phyloP scores from a whole-genome alignment of 2,888 invertebrate genomes.

The Alcis repandata region DNA sequence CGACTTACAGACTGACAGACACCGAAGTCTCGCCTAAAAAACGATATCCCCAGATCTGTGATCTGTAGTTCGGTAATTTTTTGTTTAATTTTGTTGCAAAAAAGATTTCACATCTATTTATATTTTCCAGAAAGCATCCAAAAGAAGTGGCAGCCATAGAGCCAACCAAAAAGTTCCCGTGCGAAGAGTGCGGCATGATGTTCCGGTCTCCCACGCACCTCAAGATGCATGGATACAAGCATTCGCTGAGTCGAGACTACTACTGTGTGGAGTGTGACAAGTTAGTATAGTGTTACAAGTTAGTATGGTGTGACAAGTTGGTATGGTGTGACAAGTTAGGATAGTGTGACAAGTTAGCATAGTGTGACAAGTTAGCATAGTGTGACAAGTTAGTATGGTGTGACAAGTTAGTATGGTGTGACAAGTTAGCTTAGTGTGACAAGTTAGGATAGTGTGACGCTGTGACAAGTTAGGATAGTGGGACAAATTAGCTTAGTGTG shows the following conservation, averaged over 20 bases:
- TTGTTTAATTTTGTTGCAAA: too few species aligned
- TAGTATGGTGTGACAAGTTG: constrained; percentile 1
- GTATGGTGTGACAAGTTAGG: neutral
- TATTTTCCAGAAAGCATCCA: constrained; percentile 57
- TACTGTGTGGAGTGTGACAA: constrained; percentile 77
- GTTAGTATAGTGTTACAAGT: constrained; percentile 20
- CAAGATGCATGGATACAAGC: constrained; percentile 64
- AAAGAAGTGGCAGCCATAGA: constrained; percentile 55
- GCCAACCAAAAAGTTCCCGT: constrained; percentile 53
- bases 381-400: neutral
- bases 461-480: neutral
- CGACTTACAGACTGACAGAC: too few species aligned
- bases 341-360: neutral
- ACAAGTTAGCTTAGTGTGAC: neutral
- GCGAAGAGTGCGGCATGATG: constrained; percentile 64
- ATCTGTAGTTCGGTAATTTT: too few species aligned
- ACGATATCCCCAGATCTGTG: too few species aligned
- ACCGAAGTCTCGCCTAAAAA: too few species aligned
- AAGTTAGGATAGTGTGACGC: too few species aligned
- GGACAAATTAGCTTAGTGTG: neutral
- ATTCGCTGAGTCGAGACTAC: constrained; percentile 58
- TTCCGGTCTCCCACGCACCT: constrained; percentile 69
- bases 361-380: neutral
- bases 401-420: neutral
- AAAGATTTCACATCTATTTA: too few species aligned